A percentile compares a stretch with the other conserved stretches of the same genome.
phyloP scores from a whole-genome alignment of 2,113 vertebrate genomes.

The Pteruthius melanotis region DNA sequence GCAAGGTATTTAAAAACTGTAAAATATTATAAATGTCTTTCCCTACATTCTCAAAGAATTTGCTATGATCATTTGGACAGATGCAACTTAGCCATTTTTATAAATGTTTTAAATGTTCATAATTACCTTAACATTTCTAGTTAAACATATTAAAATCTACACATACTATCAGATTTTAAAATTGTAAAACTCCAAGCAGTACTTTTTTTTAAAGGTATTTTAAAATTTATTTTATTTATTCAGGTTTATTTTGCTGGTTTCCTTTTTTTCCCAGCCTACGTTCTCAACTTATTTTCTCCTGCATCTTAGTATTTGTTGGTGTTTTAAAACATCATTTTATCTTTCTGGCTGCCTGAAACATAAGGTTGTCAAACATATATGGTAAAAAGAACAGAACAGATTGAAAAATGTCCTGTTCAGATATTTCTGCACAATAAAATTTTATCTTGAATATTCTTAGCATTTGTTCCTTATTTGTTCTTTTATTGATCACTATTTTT shows the following conservation, averaged over 20 bases:
- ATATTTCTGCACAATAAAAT: constrained; percentile 5
- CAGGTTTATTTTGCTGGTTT: neutral
- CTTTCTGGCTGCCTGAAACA: neutral
- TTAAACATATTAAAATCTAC: neutral
- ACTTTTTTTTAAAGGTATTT: no score
- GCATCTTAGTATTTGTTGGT: neutral
- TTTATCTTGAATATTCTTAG: neutral
- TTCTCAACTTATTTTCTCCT: neutral
- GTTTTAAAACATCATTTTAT: neutral
- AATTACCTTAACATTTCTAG: neutral
- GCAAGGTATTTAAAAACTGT: neutral
- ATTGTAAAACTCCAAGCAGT: neutral
- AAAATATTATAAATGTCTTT: neutral
- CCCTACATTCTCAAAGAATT: neutral
- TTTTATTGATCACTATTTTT: constrained; percentile 25
- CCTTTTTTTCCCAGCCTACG: neutral
- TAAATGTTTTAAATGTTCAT: neutral
- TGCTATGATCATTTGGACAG: neutral
- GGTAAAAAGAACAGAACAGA: neutral
- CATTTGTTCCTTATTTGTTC: constrained; percentile 15
- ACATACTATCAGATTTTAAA: neutral
- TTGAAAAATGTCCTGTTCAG: neutral
- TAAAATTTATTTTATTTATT: neutral
- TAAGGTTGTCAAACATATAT: neutral
- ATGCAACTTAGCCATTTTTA: neutral